Evolutionary conservation across 2,888 invertebrate species (phyloP), one percentile per base, ranked within the genome.

Genomic region (Diarsia brunnea): DNA sequence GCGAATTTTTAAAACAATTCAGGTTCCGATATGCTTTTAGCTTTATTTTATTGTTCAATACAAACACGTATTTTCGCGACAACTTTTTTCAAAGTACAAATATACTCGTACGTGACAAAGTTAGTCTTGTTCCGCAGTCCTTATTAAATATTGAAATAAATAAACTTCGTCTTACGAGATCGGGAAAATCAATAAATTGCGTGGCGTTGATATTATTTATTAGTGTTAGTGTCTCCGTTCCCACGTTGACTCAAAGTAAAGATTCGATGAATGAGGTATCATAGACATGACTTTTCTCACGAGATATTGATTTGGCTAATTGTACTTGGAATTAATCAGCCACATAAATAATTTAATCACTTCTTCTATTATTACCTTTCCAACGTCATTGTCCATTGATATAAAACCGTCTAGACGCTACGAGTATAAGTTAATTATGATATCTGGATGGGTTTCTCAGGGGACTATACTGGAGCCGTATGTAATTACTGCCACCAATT

Each of bases 101-200:
- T 45, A 58, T 58, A 69, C 14, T n/a, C 55, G 55, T 55, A 69
- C 64, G 58, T 69, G 81, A 4, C 47, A 72, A 75, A 81, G 63
- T 73, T 69, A 72, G 74, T 79, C 43, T 60, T 79, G 70, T 82
- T 76, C 67, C 70, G 66, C 51, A 70, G 69, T 82, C 68, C 66
- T 79, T 63, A 66, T 69, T 73, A 79, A 82, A 82, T 77, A 82
- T 74, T 77, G 64, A 76, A 60, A 73, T 74, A 82, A 73, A 73
- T 78, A 75, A 72, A 76, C 51, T 65, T 63, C 47, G 55, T 73
- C 63, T 75, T 72, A 75, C 67, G 60, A 71, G 67, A 78, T 19
- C 16, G 78, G 82, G 68, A 68, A 82, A 84, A 85, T 78, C 84
- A 84, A 85, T 85, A 75, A 76, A 79, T 85, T 82, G 63, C 73